These are phyloP conservation scores for Zaprionus ghesquierei DNA, from an alignment of 1,140 invertebrate genomes.

Conservation along the genomic window DNA sequence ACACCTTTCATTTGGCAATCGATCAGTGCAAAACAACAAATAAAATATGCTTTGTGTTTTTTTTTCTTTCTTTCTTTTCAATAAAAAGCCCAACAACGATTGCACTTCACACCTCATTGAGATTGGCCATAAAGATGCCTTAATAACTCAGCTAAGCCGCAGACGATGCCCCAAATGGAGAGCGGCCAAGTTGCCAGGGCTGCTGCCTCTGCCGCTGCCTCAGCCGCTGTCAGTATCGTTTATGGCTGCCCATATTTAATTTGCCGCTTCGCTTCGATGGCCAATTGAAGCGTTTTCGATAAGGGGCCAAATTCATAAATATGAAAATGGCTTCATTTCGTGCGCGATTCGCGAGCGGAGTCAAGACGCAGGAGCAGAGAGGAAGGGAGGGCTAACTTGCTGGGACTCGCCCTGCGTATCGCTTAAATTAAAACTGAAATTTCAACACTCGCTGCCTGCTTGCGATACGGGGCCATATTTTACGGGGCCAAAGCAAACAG, in stretches of 20 bases:
- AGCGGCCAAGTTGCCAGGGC: not conserved
- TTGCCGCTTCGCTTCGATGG: constrained; percentile 59
- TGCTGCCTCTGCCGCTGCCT: not conserved
- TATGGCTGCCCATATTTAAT: constrained; percentile 80
- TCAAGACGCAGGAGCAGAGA: not conserved
- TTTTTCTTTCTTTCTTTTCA: too few relatives aligned
- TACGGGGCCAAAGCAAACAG: constrained; percentile 46
- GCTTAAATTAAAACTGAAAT: constrained; percentile 81
- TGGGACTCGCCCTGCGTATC: constrained; percentile 63
- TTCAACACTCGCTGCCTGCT: constrained; percentile 75
- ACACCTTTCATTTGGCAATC: constrained; percentile 22
- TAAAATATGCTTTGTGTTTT: constrained; percentile 74
- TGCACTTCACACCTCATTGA: constrained; percentile 82
- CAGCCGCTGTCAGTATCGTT: constrained; percentile 72
- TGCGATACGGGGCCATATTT: constrained; percentile 71
- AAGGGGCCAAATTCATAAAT: constrained; percentile 77
- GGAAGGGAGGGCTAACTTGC: not conserved
- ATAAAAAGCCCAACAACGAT: constrained; percentile 76
- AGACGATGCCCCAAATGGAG: constrained; percentile 25
- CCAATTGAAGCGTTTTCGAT: constrained; percentile 77
- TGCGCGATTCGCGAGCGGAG: constrained; percentile 1
- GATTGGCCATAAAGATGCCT: constrained; percentile 82
- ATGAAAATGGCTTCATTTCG: constrained; percentile 80
- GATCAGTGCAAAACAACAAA: constrained; percentile 52
- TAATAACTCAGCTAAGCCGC: constrained; percentile 78